Base-by-base conservation (phyloP, 2,888 invertebrate genomes). In the Drosophila paramelanica region DNA sequence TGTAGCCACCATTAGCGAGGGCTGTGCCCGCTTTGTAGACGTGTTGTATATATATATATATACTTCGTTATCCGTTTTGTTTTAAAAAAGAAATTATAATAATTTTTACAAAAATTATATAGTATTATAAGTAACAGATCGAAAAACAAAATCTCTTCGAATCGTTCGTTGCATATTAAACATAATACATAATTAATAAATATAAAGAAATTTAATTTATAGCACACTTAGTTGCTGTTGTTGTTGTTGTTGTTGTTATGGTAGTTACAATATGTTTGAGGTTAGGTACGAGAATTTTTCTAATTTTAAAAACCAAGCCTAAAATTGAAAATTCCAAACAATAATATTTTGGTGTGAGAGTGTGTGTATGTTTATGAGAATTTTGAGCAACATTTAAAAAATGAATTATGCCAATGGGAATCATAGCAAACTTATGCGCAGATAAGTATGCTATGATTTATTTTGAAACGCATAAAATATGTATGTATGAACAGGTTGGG, bases 281-380 rank as follows among this genome's bases (percentile, higher is more conserved):
- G 49, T 68, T 68, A 47, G 55, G 17, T 73, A 68, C 62, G 68
- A 74, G 91, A 91, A 91, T 91, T 91, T 85, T 72, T 88, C 91
- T 85, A 90, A 86, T 91, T 91, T 91, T 83, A 84, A 91, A 89
- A 88, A 86, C 81, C 82, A 76, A 80, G 83, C 89, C 88, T 90
- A 91, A 91, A 91, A 88, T 88, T 88, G 91, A 90, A 90, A 91
- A 91, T 91, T 90, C 91, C 68, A 78, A 77, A 79, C 46, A 43
- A 41, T 17, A 61, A 45, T 45, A 33, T 42, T 38, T 6, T 45
- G 33, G 27, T n/a, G 36, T 31, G 31, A 8, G 27, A 25, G 4
- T 27, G 23, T 23, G 23, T 50, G 41, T 36, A 27, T 33, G 38
- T 36, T 33, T 10, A 23, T 43, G 52, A 33, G 41, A 53, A 20